These are phyloP conservation scores for Leuctra nigra DNA, from an alignment of 2,888 invertebrate genomes.

Conservation along the genomic window DNA sequence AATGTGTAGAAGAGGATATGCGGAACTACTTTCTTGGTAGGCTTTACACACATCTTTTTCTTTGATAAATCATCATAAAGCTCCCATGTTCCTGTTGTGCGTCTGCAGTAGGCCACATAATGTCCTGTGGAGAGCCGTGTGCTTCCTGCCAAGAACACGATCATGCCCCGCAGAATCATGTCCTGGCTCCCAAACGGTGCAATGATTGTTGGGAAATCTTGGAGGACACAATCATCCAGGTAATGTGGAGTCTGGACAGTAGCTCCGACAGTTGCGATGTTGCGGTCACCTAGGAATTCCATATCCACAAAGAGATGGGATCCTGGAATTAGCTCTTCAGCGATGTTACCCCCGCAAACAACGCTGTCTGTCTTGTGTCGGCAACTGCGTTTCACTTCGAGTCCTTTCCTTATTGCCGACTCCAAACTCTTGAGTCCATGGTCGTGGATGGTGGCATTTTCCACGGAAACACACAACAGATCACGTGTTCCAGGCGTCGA, in stretches of 20 bases:
- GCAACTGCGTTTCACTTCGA: too few species aligned
- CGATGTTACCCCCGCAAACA: too few species aligned
- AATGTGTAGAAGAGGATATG: not conserved
- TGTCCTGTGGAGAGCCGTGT: not conserved
- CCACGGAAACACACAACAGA: too few species aligned
- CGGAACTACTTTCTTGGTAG: not conserved
- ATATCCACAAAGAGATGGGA: not conserved
- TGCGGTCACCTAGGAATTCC: not conserved
- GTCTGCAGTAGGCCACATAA: not conserved
- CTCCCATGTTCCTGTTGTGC: not conserved
- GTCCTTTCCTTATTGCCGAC: too few species aligned
- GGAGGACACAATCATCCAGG: too few species aligned
- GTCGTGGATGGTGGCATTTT: too few species aligned
- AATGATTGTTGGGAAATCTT: not conserved
- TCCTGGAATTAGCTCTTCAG: not conserved
- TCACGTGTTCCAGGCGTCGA: too few species aligned
- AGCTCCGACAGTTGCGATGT: too few species aligned
- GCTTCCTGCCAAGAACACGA: not conserved
- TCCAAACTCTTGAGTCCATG: too few species aligned
- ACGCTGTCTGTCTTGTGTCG: too few species aligned
- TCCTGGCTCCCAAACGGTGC: not conserved
- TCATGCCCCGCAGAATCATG: not conserved
- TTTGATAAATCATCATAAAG: not conserved
- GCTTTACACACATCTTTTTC: not conserved
- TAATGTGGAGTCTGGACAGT: too few species aligned